Evolutionary conservation across 2,797 vertebrate species (phyloP).

Genomic region (Aldrovandia affinis): DNA sequence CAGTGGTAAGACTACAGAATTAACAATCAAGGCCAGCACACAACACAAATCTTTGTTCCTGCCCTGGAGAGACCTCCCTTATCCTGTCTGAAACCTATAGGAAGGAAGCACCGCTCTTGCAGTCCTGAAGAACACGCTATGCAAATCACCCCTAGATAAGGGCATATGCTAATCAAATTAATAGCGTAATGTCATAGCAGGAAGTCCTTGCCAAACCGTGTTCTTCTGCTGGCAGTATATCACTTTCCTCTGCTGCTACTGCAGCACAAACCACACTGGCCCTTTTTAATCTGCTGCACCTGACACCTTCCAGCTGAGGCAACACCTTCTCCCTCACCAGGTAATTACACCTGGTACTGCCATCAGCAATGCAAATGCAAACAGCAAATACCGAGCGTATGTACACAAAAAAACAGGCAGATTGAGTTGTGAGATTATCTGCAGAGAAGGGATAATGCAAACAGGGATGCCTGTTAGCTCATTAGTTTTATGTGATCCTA

Average conservation of each 20-base stretch:
- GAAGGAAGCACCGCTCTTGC: background rate
- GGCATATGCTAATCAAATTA: constrained; percentile 19
- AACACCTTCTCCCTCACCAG: background rate
- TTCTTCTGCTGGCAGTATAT: background rate
- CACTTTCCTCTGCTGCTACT: background rate
- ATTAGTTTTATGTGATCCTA: no score
- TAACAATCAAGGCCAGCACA: no score
- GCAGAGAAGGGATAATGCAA: background rate
- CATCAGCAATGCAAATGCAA: background rate
- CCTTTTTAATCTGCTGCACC: background rate
- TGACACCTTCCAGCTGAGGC: background rate
- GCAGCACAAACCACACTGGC: background rate
- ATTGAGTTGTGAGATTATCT: background rate
- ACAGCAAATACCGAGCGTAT: background rate
- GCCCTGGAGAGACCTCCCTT: no score
- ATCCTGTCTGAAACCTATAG: background rate
- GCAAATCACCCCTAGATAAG: no score
- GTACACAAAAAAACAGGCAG: background rate
- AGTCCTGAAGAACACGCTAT: background rate
- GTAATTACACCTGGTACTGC: background rate
- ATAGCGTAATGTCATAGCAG: background rate
- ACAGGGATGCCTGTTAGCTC: no score
- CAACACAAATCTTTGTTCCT: no score
- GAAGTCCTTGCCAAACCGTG: background rate
- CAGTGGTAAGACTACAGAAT: background rate